A percentile compares a stretch with the other conserved stretches of the same genome.
Conservation (phyloP, 2,797 vertebrate species). For the Emydoidea blandingii region DNA sequence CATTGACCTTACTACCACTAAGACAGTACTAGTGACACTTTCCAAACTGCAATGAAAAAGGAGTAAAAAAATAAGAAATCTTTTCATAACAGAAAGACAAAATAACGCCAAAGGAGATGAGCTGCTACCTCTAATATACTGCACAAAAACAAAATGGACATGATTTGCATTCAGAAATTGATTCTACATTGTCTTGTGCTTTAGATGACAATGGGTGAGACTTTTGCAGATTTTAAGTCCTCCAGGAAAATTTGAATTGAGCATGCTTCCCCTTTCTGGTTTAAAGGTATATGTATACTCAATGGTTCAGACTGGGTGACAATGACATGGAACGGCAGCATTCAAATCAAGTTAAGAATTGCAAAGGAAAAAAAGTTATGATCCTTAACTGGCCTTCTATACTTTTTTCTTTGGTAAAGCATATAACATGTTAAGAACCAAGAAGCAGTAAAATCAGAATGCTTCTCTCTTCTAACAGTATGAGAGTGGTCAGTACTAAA, state of each 20-base stretch:
- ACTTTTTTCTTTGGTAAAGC: not conserved
- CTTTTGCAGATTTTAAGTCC: not conserved
- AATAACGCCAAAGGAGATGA: not conserved
- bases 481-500: not conserved
- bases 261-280: not conserved
- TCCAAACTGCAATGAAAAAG: constrained; percentile 7
- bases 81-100: not conserved
- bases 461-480: not conserved
- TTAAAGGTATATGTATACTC: not conserved
- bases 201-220: not conserved
- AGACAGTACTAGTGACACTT: not conserved
- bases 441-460: constrained; percentile 16
- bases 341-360: constrained; percentile 17
- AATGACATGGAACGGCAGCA: not conserved
- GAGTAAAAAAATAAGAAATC: not conserved
- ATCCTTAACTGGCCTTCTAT: not conserved
- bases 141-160: not conserved
- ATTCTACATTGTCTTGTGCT: not conserved
- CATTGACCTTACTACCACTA: not conserved
- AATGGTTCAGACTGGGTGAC: not conserved
- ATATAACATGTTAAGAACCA: not conserved
- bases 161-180: not conserved
- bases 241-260: not conserved
- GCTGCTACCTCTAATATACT: not conserved
- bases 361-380: not conserved